phyloP scores from a whole-genome alignment of 2,113 vertebrate genomes.

The Guaruba guarouba region DNA sequence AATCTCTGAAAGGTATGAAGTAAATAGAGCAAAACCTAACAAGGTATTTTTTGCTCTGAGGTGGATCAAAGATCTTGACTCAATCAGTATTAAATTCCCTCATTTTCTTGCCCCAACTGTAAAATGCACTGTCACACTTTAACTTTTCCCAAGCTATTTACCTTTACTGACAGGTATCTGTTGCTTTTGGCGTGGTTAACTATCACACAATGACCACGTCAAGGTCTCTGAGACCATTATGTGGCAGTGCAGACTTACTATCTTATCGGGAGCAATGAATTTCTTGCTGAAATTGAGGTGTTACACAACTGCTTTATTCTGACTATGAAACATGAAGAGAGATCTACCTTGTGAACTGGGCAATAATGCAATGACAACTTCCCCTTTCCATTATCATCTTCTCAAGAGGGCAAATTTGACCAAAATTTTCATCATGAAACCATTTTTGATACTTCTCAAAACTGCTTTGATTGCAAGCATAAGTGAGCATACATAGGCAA shows the following conservation, averaged over 20 bases:
- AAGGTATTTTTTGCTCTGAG: neutral
- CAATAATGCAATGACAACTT: neutral
- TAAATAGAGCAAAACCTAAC: neutral
- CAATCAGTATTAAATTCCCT: neutral
- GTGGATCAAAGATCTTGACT: neutral
- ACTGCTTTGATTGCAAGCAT: neutral
- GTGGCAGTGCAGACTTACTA: neutral
- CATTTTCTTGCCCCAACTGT: conserved; percentile 37
- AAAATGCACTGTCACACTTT: neutral
- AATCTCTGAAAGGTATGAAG: neutral
- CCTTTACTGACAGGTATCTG: neutral
- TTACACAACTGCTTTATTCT: conserved; percentile 11
- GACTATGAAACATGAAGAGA: neutral
- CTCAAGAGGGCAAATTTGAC: neutral
- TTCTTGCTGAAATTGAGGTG: conserved; percentile 37
- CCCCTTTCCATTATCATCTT: neutral
- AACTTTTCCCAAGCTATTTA: conserved; percentile 28
- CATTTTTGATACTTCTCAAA: neutral
- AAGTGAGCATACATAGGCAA: neutral
- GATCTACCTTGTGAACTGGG: neutral
- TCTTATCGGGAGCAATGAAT: conserved; percentile 64
- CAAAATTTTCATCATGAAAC: neutral
- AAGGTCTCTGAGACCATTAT: conserved; percentile 48
- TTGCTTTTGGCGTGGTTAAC: conserved; percentile 31
- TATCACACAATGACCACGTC: conserved; percentile 41